phyloP scores from a whole-genome alignment of 2,888 invertebrate species.

The Psylliodes chrysocephalus region DNA sequence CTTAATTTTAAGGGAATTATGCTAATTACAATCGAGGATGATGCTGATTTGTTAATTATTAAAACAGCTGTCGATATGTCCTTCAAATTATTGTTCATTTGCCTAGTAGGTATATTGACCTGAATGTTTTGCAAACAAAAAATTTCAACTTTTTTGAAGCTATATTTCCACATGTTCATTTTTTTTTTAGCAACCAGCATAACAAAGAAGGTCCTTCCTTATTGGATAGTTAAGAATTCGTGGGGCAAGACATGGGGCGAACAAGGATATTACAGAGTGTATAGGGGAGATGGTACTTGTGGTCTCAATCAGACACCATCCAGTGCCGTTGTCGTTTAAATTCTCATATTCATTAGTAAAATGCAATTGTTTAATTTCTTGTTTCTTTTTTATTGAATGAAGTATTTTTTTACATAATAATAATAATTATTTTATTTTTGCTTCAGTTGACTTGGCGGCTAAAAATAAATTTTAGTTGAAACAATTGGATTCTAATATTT shows the following conservation, averaged over 20 bases:
- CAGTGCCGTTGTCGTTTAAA: constrained; percentile 74
- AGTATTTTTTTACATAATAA: too few species aligned
- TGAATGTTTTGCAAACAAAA: too few species aligned
- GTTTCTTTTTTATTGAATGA: too few species aligned
- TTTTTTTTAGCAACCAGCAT: constrained; percentile 76
- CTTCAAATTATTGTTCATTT: too few species aligned
- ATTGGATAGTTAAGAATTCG: constrained; percentile 95
- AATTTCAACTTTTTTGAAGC: too few species aligned
- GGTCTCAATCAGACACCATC: constrained; percentile 93
- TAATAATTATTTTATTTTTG: too few species aligned
- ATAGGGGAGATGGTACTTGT: constrained; percentile 93
- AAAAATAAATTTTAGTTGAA: background rate
- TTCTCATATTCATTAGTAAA: background rate
- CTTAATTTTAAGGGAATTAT: too few species aligned
- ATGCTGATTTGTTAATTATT: too few species aligned
- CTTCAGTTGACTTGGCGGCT: background rate
- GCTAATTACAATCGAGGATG: too few species aligned
- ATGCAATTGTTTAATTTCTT: background rate
- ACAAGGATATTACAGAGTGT: constrained; percentile 94
- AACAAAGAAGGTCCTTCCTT: constrained; percentile 84
- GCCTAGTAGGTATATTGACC: too few species aligned
- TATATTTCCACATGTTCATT: background rate
- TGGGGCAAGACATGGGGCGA: constrained; percentile 95
- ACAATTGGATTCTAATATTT: background rate
- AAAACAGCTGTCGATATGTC: too few species aligned